phyloP scores from a whole-genome alignment of 2,888 invertebrate species.

The Nephrotoma appendiculata region DNA sequence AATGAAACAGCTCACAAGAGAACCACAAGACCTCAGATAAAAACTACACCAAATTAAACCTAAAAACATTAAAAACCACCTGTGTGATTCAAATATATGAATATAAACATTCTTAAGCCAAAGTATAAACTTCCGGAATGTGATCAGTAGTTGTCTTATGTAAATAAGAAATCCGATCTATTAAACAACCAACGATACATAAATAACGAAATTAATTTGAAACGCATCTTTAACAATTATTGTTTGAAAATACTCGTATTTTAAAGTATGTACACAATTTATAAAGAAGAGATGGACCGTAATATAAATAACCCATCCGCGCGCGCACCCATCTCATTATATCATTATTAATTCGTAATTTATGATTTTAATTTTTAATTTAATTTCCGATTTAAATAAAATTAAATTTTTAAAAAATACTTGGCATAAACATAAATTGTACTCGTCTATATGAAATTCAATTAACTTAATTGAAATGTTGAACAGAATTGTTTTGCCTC shows the following conservation, averaged over 20 bases:
- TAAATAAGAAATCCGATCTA: neutral
- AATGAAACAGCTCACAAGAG: too few relatives aligned
- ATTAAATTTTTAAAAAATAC: neutral
- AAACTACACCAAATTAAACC: neutral
- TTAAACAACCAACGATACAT: neutral
- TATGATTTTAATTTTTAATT: neutral
- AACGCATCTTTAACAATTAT: neutral
- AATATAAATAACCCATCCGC: neutral
- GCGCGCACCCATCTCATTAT: neutral
- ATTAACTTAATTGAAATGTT: neutral
- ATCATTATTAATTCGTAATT: neutral
- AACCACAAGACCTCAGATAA: neutral
- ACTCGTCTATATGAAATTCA: neutral
- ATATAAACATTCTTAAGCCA: neutral
- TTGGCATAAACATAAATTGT: neutral
- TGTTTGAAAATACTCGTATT: neutral
- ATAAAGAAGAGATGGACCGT: too few relatives aligned
- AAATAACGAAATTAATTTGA: neutral
- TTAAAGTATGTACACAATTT: neutral
- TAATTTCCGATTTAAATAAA: neutral
- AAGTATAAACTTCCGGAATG: neutral
- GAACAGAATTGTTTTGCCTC: neutral
- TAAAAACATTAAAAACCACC: neutral
- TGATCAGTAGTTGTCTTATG: neutral
- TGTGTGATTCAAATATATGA: neutral